Percentiles rank a stretch among this genome's conserved stretches.
Evolutionary conservation across 2,888 invertebrate species (phyloP).

Genomic region (Tholera decimalis): DNA sequence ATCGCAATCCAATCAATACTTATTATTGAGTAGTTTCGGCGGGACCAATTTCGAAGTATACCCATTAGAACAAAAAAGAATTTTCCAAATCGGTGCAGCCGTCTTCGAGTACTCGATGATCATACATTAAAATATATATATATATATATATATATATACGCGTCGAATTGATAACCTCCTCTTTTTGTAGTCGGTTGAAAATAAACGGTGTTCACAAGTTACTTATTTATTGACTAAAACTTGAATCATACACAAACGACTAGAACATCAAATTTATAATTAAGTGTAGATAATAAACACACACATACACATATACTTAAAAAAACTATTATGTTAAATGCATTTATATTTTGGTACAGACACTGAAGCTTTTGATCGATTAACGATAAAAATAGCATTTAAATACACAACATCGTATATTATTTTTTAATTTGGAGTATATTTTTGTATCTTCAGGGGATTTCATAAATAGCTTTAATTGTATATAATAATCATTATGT

Average conservation of each 20-base stretch:
- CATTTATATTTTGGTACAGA: background rate
- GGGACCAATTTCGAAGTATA: too few relatives aligned
- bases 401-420: background rate
- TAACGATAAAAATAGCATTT: background rate
- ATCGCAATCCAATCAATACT: too few relatives aligned
- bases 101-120: too few relatives aligned
- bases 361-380: background rate
- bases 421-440: background rate
- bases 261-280: conserved; percentile 15
- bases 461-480: background rate
- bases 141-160: too few relatives aligned
- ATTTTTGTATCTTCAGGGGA: background rate
- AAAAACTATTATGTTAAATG: background rate
- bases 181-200: too few relatives aligned
- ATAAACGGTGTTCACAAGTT: background rate
- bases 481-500: background rate
- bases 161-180: too few relatives aligned
- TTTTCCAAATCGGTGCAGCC: too few relatives aligned
- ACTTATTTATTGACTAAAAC: conserved; percentile 15
- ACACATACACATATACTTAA: background rate
- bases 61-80: too few relatives aligned
- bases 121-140: too few relatives aligned
- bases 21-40: too few relatives aligned
- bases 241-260: conserved; percentile 28
- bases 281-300: conserved; percentile 3